Evolutionary conservation across 2,888 invertebrate species (phyloP).

Genomic region (Troides oblongomaculatus): DNA sequence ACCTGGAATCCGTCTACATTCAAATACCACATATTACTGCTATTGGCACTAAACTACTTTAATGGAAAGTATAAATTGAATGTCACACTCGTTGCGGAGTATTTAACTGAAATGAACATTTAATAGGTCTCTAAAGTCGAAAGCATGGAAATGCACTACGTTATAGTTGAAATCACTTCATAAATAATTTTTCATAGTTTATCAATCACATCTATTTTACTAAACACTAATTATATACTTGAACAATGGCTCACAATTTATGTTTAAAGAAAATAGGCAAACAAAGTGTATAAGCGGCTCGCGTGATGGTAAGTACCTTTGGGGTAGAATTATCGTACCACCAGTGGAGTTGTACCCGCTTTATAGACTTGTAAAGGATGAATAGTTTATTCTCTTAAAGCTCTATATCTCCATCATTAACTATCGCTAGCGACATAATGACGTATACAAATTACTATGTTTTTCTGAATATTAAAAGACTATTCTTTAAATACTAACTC

Average conservation of each 20-base stretch:
- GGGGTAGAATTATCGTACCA: too few species aligned
- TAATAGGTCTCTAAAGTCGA: slow-evolving; percentile 40
- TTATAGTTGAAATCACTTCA: slow-evolving; percentile 4
- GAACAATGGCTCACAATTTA: neutral
- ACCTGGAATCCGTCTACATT: slow-evolving; percentile 50
- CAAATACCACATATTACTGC: slow-evolving; percentile 50
- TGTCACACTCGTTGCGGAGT: slow-evolving; percentile 52
- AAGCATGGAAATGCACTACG: slow-evolving; percentile 39
- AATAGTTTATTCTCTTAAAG: too few species aligned
- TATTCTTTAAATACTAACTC: too few species aligned
- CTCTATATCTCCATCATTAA: too few species aligned
- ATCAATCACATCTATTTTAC: neutral
- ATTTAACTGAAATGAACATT: slow-evolving; percentile 18
- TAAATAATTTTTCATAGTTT: slow-evolving; percentile 5
- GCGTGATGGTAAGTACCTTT: too few species aligned
- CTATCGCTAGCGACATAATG: too few species aligned
- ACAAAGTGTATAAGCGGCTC: too few species aligned
- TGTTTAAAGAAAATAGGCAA: neutral
- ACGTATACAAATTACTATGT: too few species aligned
- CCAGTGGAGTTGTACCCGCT: too few species aligned
- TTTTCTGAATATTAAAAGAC: too few species aligned
- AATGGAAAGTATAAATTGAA: slow-evolving; percentile 59
- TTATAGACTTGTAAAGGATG: too few species aligned
- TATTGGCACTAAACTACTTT: slow-evolving; percentile 55
- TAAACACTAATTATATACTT: neutral